Conservation (phyloP, 2,888 invertebrate genomes). For the Scotopteryx bipunctaria region DNA sequence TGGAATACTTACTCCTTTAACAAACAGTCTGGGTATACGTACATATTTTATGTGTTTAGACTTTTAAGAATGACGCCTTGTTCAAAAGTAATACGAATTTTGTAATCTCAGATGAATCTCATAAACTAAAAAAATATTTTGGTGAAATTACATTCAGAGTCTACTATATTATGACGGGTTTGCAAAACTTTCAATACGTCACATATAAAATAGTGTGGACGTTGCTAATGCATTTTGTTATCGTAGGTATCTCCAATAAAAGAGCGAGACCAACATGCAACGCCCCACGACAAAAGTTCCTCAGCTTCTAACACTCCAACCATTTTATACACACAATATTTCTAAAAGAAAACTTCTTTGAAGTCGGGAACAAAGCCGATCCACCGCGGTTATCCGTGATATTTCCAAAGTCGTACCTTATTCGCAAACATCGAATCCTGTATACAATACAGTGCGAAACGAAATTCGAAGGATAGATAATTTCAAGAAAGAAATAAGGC, state of each 20-base stretch:
- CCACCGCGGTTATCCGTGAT: slow-evolving; percentile 80
- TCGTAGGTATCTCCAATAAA: slow-evolving; percentile 50
- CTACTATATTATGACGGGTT: too few relatives aligned
- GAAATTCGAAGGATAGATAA: slow-evolving; percentile 83
- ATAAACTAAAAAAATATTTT: too few relatives aligned
- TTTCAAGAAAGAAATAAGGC: slow-evolving; percentile 81
- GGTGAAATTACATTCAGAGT: too few relatives aligned
- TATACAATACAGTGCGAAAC: slow-evolving; percentile 83
- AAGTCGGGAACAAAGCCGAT: slow-evolving; percentile 81
- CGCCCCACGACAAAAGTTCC: slow-evolving; percentile 51
- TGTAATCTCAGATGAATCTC: too few relatives aligned
- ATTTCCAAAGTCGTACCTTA: slow-evolving; percentile 79
- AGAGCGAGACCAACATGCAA: slow-evolving; percentile 47
- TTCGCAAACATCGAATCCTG: slow-evolving; percentile 80
- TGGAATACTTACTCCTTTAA: slow-evolving; percentile 3
- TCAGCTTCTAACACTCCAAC: slow-evolving; percentile 47
- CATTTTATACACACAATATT: slow-evolving; percentile 76
- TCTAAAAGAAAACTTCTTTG: slow-evolving; percentile 77
- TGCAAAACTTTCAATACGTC: slow-evolving; percentile 1
- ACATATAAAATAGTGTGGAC: slow-evolving; percentile 12
- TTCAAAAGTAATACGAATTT: too few relatives aligned
- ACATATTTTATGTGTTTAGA: too few relatives aligned
- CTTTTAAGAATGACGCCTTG: too few relatives aligned
- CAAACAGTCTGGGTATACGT: not conserved
- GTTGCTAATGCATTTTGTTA: slow-evolving; percentile 45